Percentiles rank a stretch among this genome's conserved stretches.
These are phyloP conservation scores for Brachionus manjavacas DNA, from an alignment of 1,140 invertebrate genomes.

Conservation along the genomic window DNA sequence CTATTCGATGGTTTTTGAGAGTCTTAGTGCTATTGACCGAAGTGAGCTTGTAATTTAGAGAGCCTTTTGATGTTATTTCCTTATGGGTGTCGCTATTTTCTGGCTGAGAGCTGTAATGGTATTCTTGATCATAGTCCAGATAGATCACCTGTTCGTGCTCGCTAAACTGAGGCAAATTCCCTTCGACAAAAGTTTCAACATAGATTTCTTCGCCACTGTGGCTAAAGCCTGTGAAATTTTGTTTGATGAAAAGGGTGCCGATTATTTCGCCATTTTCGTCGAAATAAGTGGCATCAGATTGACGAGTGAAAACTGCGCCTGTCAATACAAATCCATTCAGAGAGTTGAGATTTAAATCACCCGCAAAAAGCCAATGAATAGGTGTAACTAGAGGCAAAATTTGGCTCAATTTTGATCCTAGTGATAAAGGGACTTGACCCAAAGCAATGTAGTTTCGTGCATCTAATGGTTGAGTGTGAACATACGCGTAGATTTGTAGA, in stretches of 20 bases:
- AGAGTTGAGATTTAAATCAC: not conserved
- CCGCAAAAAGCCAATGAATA: slow-evolving; percentile 39
- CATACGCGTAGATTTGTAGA: not conserved
- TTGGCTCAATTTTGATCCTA: not conserved
- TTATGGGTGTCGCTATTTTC: slow-evolving; percentile 9
- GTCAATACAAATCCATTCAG: slow-evolving; percentile 26
- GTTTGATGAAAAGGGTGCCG: slow-evolving; percentile 2
- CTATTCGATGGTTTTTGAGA: slow-evolving; percentile 15
- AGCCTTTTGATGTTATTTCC: not conserved
- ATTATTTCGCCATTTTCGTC: slow-evolving; percentile 23
- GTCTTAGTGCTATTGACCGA: not conserved
- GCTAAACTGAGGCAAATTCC: not conserved
- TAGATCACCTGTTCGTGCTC: slow-evolving; percentile 9
- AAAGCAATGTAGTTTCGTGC: slow-evolving; percentile 26
- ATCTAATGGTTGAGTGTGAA: slow-evolving; percentile 10
- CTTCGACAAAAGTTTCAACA: slow-evolving; percentile 5
- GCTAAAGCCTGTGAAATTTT: slow-evolving; percentile 18
- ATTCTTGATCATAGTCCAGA: slow-evolving; percentile 24
- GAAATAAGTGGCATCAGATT: slow-evolving; percentile 7
- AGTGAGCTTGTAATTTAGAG: slow-evolving; percentile 13
- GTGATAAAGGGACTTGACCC: not conserved
- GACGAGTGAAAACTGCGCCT: slow-evolving; percentile 27
- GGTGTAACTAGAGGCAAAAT: not conserved
- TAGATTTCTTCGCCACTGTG: slow-evolving; percentile 18
- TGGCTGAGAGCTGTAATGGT: not conserved